Base-by-base conservation (phyloP, 2,113 vertebrate species). In the Siphamia tubifer region DNA sequence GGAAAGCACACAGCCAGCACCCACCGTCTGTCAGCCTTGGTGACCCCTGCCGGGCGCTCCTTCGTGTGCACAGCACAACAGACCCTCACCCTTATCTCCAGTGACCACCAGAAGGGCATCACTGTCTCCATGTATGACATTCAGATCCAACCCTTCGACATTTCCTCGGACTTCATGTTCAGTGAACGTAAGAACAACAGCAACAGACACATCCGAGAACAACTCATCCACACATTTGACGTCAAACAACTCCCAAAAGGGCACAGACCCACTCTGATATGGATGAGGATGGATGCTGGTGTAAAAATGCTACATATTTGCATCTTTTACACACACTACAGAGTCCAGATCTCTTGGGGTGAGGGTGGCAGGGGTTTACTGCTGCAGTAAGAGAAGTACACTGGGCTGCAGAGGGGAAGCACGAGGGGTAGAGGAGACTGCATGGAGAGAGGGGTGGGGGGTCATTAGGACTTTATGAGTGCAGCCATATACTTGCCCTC, bases 141-240 rank as follows among this genome's bases (percentile, higher is more conserved):
- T 67, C 95, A 95, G 78, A 90, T 99, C 48, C 98, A 99, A 84
- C 96, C 98, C 52, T 99, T 99, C n/a, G 96, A 98, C 83, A 97
- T 99, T 81, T 32, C 92, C 0, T 95, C 94, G 0, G 97, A 99
- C 90, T 99, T 98, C 77, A 93, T 96, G 75, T 99, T 97, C 91
- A 95, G 96, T 67, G 95, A 97, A 94, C 94, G 98, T 99, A 94
- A 92, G 89, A 70, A 13, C 27, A 28, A 16, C 8, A n/a, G n/a
- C n/a, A n/a, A n/a, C n/a, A n/a, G n/a, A n/a, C n/a, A n/a, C n/a
- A n/a, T n/a, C n/a, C n/a, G n/a, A n/a, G n/a, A n/a, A n/a, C n/a
- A n/a, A n/a, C n/a, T n/a, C 36, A 6, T 13, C 2, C 36, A 39
- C n/a, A 17, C n/a, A 38, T 8, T 20, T n/a, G 39, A 16, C 8